phyloP scores from a whole-genome alignment of 2,113 vertebrate species.

The Paraplagusia blochii region DNA sequence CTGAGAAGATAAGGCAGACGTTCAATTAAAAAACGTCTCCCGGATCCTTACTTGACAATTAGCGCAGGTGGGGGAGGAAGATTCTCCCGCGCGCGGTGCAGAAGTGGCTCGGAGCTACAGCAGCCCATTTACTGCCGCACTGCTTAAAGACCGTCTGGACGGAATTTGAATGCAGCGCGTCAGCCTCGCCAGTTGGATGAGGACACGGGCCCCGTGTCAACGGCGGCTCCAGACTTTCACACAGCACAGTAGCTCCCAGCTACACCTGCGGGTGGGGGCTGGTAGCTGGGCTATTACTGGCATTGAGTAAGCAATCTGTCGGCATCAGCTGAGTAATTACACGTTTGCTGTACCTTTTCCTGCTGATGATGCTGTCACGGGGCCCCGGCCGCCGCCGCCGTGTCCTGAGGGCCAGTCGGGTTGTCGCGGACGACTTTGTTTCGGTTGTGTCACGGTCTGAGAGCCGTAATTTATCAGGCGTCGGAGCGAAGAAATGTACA shows the following conservation, averaged over 20 bases:
- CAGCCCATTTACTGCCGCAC: slow-evolving; percentile 8
- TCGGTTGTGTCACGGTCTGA: slow-evolving; percentile 24
- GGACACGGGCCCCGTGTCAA: slow-evolving; percentile 11
- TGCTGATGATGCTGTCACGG: slow-evolving; percentile 63
- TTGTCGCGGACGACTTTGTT: slow-evolving; percentile 55
- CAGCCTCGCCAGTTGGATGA: background rate
- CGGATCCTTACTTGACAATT: too few species aligned
- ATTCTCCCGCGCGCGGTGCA: background rate
- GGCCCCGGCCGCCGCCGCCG: slow-evolving; percentile 33
- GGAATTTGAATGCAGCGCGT: slow-evolving; percentile 31
- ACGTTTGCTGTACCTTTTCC: slow-evolving; percentile 56
- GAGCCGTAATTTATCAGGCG: slow-evolving; percentile 39
- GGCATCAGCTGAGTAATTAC: slow-evolving; percentile 62
- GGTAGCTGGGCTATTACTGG: slow-evolving; percentile 29
- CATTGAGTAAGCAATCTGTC: slow-evolving; percentile 59
- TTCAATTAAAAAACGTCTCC: too few species aligned
- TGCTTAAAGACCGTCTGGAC: slow-evolving; percentile 1
- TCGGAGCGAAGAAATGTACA: slow-evolving; percentile 32
- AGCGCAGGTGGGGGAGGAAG: too few species aligned
- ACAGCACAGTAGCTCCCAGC: slow-evolving; percentile 36
- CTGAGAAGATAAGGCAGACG: too few species aligned
- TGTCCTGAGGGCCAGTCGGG: slow-evolving; percentile 48
- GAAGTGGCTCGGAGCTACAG: slow-evolving; percentile 22
- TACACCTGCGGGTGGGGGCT: slow-evolving; percentile 17
- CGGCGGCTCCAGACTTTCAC: slow-evolving; percentile 15